Percentiles rank a stretch among this genome's conserved stretches.
Evolutionary conservation across 2,797 vertebrate species (phyloP).

Genomic region (Channallabes apus): DNA sequence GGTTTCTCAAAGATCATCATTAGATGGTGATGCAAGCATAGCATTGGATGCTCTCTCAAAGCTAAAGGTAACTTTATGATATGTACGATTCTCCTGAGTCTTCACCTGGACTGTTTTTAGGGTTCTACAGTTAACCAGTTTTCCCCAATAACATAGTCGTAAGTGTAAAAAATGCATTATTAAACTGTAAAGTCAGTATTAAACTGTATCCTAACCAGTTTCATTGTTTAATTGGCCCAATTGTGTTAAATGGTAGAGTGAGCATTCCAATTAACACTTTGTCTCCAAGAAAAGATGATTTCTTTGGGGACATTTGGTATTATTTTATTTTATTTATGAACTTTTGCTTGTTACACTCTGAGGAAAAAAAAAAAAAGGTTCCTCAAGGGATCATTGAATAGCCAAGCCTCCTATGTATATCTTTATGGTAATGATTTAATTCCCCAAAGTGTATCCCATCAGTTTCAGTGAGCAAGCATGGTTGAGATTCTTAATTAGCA

Average conservation of each 20-base stretch:
- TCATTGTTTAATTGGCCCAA: neutral
- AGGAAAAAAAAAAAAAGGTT: neutral
- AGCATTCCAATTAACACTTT: neutral
- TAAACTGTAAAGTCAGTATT: neutral
- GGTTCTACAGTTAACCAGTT: neutral
- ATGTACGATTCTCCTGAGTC: neutral
- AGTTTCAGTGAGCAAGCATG: neutral
- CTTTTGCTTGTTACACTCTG: neutral
- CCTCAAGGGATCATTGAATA: neutral
- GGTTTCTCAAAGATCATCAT: slow-evolving; percentile 1
- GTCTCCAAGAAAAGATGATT: neutral
- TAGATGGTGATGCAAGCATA: neutral
- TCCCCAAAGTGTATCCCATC: neutral
- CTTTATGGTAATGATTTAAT: neutral
- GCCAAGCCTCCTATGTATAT: neutral
- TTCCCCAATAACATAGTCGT: neutral
- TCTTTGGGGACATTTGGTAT: neutral
- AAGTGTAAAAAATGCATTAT: neutral
- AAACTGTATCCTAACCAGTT: neutral
- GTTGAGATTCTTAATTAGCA: neutral
- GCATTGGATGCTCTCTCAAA: neutral
- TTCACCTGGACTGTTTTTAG: neutral
- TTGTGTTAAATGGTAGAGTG: too few species aligned
- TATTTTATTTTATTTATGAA: neutral
- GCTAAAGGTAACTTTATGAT: neutral